A percentile compares a stretch with the other conserved stretches of the same genome.
Evolutionary conservation across 2,797 vertebrate species (phyloP).

Genomic region (Sandelia bainsii): DNA sequence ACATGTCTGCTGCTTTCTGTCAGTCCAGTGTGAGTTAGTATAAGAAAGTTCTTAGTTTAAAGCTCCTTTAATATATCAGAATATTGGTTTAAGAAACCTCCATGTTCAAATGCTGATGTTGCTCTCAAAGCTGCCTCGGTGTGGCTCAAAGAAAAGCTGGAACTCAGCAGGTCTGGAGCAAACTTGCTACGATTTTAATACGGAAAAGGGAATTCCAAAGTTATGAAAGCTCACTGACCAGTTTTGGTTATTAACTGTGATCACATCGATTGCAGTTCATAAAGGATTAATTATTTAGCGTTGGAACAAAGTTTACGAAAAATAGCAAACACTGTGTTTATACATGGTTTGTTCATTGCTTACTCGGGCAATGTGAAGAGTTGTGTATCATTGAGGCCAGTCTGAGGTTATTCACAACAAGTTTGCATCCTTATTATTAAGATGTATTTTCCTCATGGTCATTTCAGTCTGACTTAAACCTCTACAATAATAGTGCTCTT

Average conservation of each 20-base stretch:
- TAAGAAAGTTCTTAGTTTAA: not conserved
- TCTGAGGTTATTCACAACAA: not conserved
- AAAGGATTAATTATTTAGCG: not conserved
- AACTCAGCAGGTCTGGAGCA: not conserved
- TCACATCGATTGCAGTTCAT: not conserved
- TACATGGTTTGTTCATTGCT: not conserved
- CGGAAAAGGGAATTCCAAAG: constrained; percentile 49
- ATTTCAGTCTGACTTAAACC: not conserved
- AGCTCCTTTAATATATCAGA: not conserved
- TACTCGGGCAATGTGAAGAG: not conserved
- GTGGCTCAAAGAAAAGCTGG: constrained; percentile 4
- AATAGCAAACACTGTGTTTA: no score
- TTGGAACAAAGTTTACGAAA: not conserved
- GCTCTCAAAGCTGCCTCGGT: not conserved
- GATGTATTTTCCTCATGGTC: not conserved
- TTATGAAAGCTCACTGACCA: constrained; percentile 6
- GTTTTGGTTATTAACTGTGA: constrained; percentile 4
- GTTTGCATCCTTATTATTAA: not conserved
- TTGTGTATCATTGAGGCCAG: not conserved
- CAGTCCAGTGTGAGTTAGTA: not conserved
- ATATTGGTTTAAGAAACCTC: not conserved
- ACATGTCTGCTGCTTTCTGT: constrained; percentile 15
- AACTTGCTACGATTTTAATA: not conserved
- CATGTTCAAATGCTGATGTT: not conserved
- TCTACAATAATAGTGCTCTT: not conserved